phyloP scores from a whole-genome alignment of 1,140 invertebrate species.

The Drosophila lini region DNA sequence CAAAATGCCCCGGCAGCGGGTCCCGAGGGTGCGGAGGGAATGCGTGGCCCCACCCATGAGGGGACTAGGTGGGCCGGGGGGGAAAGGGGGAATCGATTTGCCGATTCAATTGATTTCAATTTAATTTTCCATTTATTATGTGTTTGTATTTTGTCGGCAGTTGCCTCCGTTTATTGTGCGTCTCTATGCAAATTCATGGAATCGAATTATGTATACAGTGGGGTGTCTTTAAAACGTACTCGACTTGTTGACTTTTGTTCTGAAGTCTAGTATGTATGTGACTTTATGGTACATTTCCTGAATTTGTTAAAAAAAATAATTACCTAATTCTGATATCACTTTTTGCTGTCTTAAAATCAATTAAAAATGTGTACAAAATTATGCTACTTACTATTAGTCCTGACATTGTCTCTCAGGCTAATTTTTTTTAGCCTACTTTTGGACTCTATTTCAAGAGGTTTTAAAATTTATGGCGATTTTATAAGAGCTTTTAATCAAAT shows the following conservation, averaged over 20 bases:
- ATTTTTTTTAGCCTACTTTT: no score
- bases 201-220: conserved; percentile 50
- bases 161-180: conserved; percentile 26
- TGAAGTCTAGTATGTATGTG: neutral
- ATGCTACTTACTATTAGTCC: no score
- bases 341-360: neutral
- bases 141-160: conserved; percentile 28
- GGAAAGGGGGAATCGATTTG: conserved; percentile 32
- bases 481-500: no score
- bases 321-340: no score
- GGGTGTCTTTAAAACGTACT: neutral
- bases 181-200: conserved; percentile 61
- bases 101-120: conserved; percentile 72
- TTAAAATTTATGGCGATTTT: no score
- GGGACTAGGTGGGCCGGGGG: neutral
- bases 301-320: no score
- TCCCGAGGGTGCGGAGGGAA: conserved; percentile 22
- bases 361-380: neutral
- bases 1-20: conserved; percentile 12
- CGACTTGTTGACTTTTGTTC: neutral
- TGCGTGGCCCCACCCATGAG: conserved; percentile 23
- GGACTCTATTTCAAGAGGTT: no score
- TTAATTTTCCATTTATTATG: conserved; percentile 60
- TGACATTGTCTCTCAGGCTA: no score
- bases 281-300: neutral